Evolutionary conservation across 2,888 invertebrate species (phyloP).

Genomic region (Pycnomerus fuliginosus): DNA sequence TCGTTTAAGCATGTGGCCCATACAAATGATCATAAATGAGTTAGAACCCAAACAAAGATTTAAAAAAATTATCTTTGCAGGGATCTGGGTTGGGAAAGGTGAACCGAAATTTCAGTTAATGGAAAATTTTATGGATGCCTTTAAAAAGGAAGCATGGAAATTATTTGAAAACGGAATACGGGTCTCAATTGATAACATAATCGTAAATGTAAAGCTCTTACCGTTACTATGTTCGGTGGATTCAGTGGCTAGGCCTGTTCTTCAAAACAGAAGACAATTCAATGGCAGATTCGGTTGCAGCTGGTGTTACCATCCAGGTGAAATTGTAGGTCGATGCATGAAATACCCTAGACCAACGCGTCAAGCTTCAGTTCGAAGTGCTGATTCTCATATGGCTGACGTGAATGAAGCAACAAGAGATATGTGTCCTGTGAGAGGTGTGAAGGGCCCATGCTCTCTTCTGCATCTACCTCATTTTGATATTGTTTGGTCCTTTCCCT

Average conservation of each 20-base stretch:
- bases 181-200: not conserved
- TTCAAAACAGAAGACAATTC: not conserved
- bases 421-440: too few species aligned
- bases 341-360: not conserved
- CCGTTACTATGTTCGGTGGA: not conserved
- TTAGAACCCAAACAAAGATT: not conserved
- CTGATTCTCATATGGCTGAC: not conserved
- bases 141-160: not conserved
- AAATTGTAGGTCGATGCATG: not conserved
- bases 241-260: not conserved
- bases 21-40: not conserved
- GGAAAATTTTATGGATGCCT: not conserved
- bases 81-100: not conserved
- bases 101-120: not conserved
- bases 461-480: not conserved
- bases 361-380: not conserved
- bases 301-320: constrained; percentile 1
- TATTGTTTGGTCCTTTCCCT: constrained; percentile 1
- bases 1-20: not conserved
- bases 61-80: not conserved
- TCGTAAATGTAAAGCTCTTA: not conserved
- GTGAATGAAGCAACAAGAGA: too few species aligned
- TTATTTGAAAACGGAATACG: not conserved
- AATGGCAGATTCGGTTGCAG: not conserved
- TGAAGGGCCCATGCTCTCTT: not conserved